phyloP scores from a whole-genome alignment of 2,797 vertebrate genomes.

The Presbytis comata region DNA sequence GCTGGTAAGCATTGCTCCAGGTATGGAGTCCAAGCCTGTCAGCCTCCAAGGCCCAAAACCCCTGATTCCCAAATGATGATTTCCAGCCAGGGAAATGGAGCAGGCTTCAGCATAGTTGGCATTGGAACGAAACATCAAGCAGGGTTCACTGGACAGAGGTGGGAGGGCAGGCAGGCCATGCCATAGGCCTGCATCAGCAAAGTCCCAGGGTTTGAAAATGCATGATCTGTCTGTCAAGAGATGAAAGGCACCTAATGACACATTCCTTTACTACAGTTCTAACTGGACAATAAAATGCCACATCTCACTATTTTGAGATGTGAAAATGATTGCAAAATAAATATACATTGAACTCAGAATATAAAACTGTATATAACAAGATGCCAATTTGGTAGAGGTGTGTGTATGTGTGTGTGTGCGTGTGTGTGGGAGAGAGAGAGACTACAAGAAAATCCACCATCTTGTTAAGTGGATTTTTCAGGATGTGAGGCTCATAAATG shows the following conservation, averaged over 20 bases:
- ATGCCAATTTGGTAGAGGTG: background rate
- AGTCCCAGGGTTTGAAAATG: background rate
- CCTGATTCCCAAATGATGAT: background rate
- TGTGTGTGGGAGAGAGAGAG: background rate
- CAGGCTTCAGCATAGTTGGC: background rate
- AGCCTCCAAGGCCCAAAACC: background rate
- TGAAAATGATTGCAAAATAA: background rate
- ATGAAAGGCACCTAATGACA: background rate
- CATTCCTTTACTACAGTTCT: background rate
- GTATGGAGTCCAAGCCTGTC: background rate
- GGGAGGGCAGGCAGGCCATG: background rate
- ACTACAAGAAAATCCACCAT: background rate
- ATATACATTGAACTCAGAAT: background rate
- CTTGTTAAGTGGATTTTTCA: background rate
- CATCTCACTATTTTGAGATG: background rate
- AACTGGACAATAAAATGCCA: background rate
- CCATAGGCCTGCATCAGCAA: rapidly evolving
- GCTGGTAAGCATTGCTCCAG: background rate
- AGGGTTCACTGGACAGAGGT: background rate
- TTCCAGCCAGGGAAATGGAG: background rate
- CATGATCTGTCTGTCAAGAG: background rate
- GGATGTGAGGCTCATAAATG: background rate
- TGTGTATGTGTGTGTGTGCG: background rate
- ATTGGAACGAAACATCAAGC: background rate
- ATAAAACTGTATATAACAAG: background rate